Conservation (phyloP, 2,888 invertebrate genomes). For the Coelinius sp. region DNA sequence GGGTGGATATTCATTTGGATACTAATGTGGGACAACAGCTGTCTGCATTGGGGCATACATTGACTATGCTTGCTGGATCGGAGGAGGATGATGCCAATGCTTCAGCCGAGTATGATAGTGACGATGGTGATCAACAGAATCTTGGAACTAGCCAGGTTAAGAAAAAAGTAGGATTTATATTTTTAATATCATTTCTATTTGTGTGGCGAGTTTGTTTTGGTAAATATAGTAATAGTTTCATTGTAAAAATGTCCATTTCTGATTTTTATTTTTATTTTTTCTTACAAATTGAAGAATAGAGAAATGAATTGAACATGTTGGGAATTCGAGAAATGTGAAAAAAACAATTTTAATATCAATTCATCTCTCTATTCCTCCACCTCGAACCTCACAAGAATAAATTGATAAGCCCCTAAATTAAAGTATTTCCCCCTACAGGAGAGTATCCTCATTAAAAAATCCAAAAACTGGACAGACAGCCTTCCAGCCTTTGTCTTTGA, state of each 20-base stretch:
- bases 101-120: constrained; percentile 82
- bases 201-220: constrained; percentile 34
- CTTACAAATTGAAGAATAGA: too few species aligned
- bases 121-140: constrained; percentile 81
- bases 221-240: too few species aligned
- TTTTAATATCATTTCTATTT: constrained; percentile 42
- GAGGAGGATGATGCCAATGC: constrained; percentile 86
- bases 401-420: background rate
- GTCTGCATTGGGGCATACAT: constrained; percentile 93
- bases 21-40: constrained; percentile 96
- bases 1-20: constrained; percentile 96
- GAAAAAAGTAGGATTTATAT: constrained; percentile 64
- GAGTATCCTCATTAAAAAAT: constrained; percentile 77
- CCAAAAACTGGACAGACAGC: constrained; percentile 80
- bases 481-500: constrained; percentile 89
- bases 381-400: background rate
- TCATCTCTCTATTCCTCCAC: background rate
- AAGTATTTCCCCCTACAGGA: constrained; percentile 71
- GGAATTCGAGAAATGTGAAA: constrained; percentile 8
- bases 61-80: constrained; percentile 94
- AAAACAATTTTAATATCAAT: background rate
- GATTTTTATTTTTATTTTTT: too few species aligned
- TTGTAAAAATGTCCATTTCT: too few species aligned
- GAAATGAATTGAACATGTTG: background rate
- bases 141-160: constrained; percentile 69